A percentile compares a stretch with the other conserved stretches of the same genome.
These are phyloP conservation scores for Periplaneta americana DNA, from an alignment of 1,140 invertebrate species.

Conservation along the genomic window DNA sequence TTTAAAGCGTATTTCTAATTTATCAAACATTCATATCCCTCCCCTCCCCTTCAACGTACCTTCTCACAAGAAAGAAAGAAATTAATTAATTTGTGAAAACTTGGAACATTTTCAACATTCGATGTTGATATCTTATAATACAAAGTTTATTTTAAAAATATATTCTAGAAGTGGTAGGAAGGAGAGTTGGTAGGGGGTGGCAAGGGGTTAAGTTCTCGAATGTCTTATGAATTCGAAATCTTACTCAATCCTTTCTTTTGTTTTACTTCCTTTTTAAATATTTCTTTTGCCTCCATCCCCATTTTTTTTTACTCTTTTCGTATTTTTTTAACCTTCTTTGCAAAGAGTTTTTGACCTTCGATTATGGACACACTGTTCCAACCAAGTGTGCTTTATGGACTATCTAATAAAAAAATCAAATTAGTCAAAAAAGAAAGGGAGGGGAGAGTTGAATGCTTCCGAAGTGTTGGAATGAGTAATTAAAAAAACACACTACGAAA, in stretches of 20 bases:
- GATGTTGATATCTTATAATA: neutral
- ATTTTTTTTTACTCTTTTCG: neutral
- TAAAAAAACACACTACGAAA: conserved; percentile 14
- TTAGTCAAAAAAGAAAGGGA: conserved; percentile 3
- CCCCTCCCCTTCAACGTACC: no score
- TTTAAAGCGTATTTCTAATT: neutral
- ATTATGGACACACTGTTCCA: neutral
- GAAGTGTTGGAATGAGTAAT: conserved; percentile 13
- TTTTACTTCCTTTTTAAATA: neutral
- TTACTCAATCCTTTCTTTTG: neutral
- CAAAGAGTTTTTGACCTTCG: neutral
- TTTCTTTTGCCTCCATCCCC: neutral
- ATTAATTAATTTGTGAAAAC: neutral
- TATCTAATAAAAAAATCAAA: conserved; percentile 14
- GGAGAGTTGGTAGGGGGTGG: neutral
- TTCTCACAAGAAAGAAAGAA: neutral
- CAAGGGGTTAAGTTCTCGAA: neutral
- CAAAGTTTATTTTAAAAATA: neutral
- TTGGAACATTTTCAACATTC: neutral
- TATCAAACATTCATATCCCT: neutral
- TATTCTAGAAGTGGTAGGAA: no score
- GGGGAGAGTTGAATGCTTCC: conserved; percentile 2
- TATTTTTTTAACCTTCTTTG: conserved; percentile 4
- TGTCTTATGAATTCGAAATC: neutral
- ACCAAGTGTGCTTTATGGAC: neutral